phyloP scores from a whole-genome alignment of 2,113 vertebrate genomes.

The Poecilia latipinna region DNA sequence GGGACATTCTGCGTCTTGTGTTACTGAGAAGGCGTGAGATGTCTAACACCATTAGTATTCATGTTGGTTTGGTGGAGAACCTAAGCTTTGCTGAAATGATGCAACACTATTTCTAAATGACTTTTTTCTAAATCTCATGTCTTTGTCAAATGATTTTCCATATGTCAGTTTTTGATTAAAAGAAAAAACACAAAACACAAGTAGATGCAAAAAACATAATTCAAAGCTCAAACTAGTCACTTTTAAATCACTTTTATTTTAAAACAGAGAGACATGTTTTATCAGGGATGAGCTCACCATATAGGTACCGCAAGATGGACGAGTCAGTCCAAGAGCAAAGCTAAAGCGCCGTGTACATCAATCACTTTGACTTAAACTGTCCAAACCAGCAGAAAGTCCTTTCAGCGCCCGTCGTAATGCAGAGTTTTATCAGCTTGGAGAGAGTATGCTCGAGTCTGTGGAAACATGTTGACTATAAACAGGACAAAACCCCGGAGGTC shows the following conservation, averaged over 20 bases:
- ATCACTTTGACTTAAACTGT: constrained; percentile 55
- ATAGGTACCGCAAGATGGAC: constrained; percentile 40
- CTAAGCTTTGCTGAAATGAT: background rate
- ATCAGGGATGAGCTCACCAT: constrained; percentile 34
- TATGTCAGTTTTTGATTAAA: background rate
- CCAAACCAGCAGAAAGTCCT: constrained; percentile 38
- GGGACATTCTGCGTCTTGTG: constrained; percentile 40
- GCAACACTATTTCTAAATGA: background rate
- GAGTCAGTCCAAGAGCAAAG: constrained; percentile 57
- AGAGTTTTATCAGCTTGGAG: constrained; percentile 31
- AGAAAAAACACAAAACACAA: constrained; percentile 14
- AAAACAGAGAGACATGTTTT: constrained; percentile 45
- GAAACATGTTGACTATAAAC: constrained; percentile 44
- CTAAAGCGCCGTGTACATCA: constrained; percentile 60
- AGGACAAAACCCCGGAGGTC: constrained; percentile 47
- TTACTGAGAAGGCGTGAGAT: constrained; percentile 15
- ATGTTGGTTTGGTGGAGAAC: background rate
- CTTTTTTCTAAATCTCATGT: background rate
- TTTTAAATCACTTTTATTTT: constrained; percentile 59
- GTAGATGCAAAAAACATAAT: constrained; percentile 42
- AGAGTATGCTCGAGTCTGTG: constrained; percentile 37
- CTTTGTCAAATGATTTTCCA: background rate
- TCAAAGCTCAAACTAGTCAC: constrained; percentile 70
- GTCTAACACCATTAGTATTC: constrained; percentile 21
- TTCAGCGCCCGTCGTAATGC: constrained; percentile 30